Base-by-base conservation (phyloP, 2,113 vertebrate species). In the Prionailurus viverrinus region DNA sequence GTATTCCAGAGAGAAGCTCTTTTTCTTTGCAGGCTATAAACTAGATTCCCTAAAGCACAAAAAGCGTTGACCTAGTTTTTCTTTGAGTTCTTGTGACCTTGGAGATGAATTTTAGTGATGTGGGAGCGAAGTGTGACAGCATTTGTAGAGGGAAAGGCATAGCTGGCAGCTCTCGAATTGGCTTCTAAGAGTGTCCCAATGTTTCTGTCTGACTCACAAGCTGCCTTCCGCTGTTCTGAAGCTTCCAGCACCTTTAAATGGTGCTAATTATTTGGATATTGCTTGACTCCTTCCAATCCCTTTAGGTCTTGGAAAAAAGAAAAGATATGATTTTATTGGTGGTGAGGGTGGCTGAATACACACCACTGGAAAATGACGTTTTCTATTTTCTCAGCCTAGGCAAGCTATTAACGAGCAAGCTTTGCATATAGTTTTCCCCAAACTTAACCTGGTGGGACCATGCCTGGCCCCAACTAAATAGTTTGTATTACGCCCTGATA, bases 31-130 rank as follows among this genome's bases (percentile, higher is more conserved):
- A 92, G 11, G 5, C 41, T 27, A 2, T 93, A 48, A 96, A 87
- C 93, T 97, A 71, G 69, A 84, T 85, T 96, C 94, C 58, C 65
- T 51, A 88, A 94, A 55, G n/a, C 58, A 91, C n/a, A 33, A n/a
- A 91, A 93, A 90, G 21, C 41, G n/a, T 31, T 53, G 89, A 85
- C 27, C 58, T 76, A 91, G 51, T 58, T 71, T 74, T 89, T 63
- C 33, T 90, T 84, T 90, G 55, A 92, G 89, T 81, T 95, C 51
- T 88, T 96, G 36, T 39, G 63, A 89, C 31, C 82, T 81, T 89
- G n/a, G 25, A 48, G 69, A 58, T 95, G 73, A 74, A 96, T 55
- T 76, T 93, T 41, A 81, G 36, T 69, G 85, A 95, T 65, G 7
- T n/a, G n/a, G 91, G 53, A 93, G 79, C 41, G 94, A 80, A 92